These are phyloP conservation scores for Batillaria attramentaria DNA, from an alignment of 1,140 invertebrate species.

Conservation along the genomic window DNA sequence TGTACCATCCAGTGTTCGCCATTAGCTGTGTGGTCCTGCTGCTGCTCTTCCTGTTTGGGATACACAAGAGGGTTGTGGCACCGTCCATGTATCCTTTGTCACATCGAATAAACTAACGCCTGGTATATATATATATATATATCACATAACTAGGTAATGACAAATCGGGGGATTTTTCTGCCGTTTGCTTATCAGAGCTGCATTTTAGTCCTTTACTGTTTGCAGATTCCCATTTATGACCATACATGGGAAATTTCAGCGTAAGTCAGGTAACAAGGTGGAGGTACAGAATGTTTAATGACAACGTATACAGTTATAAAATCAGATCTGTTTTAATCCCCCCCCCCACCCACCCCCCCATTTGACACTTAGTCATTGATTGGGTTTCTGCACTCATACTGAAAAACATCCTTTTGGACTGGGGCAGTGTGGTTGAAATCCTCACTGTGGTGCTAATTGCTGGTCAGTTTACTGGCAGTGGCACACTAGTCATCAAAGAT, in stretches of 20 bases:
- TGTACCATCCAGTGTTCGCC: conserved; percentile 98
- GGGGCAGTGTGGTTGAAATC: too few relatives aligned
- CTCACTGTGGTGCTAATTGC: too few relatives aligned
- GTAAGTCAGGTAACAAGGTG: neutral
- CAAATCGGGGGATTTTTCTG: neutral
- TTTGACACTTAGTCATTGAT: too few relatives aligned
- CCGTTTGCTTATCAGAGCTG: neutral
- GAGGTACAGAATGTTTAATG: too few relatives aligned
- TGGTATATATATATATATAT: neutral
- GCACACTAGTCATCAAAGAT: too few relatives aligned
- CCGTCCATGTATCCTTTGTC: conserved; percentile 84
- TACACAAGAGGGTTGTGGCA: conserved; percentile 95
- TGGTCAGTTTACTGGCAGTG: too few relatives aligned
- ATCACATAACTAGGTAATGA: neutral
- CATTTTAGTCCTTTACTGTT: neutral
- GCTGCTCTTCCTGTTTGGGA: conserved; percentile 90
- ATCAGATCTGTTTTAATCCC: too few relatives aligned
- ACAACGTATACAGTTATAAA: too few relatives aligned
- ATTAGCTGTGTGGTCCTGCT: conserved; percentile 89
- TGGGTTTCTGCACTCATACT: too few relatives aligned
- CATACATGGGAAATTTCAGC: too few relatives aligned
- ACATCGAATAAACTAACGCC: neutral
- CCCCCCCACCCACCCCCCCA: too few relatives aligned
- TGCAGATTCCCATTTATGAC: neutral
- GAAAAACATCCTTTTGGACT: too few relatives aligned